These are phyloP conservation scores for Habroteleia sp. DNA, from an alignment of 2,888 invertebrate species.

Conservation along the genomic window DNA sequence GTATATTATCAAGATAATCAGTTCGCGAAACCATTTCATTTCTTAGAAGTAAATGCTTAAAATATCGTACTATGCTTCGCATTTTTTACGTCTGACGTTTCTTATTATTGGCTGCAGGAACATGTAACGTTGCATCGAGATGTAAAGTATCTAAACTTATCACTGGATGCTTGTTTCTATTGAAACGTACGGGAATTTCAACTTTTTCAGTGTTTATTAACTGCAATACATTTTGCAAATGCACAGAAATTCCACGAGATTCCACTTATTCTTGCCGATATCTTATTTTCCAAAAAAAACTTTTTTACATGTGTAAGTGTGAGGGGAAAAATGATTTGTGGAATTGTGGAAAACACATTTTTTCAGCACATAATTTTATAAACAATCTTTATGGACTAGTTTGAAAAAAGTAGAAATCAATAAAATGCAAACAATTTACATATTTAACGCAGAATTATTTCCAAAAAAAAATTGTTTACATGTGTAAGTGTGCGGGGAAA, in stretches of 20 bases:
- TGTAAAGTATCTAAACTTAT: constrained; percentile 53
- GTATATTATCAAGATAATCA: too few species aligned
- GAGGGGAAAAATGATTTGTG: too few species aligned
- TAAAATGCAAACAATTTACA: too few species aligned
- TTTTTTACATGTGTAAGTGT: too few species aligned
- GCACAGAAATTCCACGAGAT: constrained; percentile 41
- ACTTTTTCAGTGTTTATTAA: constrained; percentile 52
- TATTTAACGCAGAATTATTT: too few species aligned
- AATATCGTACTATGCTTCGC: constrained; percentile 15
- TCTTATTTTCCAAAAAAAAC: constrained; percentile 29
- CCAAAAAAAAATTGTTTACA: too few species aligned
- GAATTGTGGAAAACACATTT: too few species aligned
- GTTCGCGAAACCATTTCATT: neutral
- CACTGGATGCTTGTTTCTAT: constrained; percentile 41
- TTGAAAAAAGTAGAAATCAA: too few species aligned
- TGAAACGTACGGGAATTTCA: constrained; percentile 45
- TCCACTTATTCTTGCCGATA: constrained; percentile 31
- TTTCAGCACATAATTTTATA: too few species aligned
- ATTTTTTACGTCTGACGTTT: constrained; percentile 7
- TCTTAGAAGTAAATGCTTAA: constrained; percentile 13
- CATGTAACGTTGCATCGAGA: constrained; percentile 20
- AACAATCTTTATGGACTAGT: too few species aligned
- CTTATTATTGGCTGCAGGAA: constrained; percentile 15
- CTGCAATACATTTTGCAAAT: constrained; percentile 26
- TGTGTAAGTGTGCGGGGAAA: too few species aligned